A percentile compares a stretch with the other conserved stretches of the same genome.
These are phyloP conservation scores for Heliothis subflexa DNA, from an alignment of 1,140 invertebrate genomes.

Conservation along the genomic window DNA sequence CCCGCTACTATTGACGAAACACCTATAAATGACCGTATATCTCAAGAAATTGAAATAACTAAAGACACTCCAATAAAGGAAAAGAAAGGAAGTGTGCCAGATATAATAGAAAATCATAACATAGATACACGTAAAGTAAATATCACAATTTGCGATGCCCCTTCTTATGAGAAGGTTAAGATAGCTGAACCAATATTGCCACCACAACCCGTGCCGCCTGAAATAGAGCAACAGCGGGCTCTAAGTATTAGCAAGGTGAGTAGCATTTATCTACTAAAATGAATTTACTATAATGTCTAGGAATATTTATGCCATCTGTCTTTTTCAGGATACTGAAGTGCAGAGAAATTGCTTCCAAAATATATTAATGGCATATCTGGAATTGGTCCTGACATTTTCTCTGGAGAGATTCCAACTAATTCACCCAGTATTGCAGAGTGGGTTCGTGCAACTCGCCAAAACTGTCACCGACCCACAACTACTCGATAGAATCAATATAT, in stretches of 20 bases:
- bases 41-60: slow-evolving; percentile 51
- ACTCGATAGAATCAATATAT: slow-evolving; percentile 82
- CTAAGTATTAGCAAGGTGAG: slow-evolving; percentile 92
- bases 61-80: slow-evolving; percentile 56
- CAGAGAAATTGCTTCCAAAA: slow-evolving; percentile 87
- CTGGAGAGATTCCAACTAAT: slow-evolving; percentile 85
- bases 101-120: slow-evolving; percentile 65
- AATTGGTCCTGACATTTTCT: slow-evolving; percentile 86
- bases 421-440: slow-evolving; percentile 84
- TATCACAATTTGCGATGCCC: slow-evolving; percentile 86
- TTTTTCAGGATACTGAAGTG: slow-evolving; percentile 86
- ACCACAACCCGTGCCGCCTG: slow-evolving; percentile 88
- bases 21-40: slow-evolving; percentile 44
- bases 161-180: slow-evolving; percentile 85
- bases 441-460: slow-evolving; percentile 86
- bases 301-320: not conserved
- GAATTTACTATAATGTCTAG: too few relatives aligned
- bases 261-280: not conserved
- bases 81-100: slow-evolving; percentile 58
- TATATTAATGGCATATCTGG: slow-evolving; percentile 87
- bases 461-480: slow-evolving; percentile 84
- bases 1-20: slow-evolving; percentile 3
- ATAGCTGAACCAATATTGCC: slow-evolving; percentile 84
- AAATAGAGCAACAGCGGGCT: slow-evolving; percentile 91
- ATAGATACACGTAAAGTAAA: slow-evolving; percentile 84